These are phyloP conservation scores for Dorcus parallelipipedus DNA, from an alignment of 2,888 invertebrate species.

Conservation along the genomic window DNA sequence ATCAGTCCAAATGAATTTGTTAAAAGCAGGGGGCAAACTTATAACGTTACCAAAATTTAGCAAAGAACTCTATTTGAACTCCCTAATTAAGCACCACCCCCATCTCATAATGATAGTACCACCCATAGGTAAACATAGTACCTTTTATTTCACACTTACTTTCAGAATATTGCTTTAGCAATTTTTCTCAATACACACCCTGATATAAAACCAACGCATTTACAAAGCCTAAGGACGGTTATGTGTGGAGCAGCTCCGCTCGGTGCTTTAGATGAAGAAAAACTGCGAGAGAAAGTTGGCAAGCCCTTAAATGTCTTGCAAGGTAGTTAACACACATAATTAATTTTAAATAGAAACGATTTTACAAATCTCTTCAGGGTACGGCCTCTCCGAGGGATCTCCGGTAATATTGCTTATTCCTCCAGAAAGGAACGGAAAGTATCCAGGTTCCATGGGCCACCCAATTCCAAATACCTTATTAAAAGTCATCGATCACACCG, in stretches of 20 bases:
- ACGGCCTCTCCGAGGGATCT: conserved; percentile 69
- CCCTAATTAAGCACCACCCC: conserved; percentile 61
- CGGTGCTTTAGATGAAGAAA: conserved; percentile 55
- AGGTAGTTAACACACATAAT: conserved; percentile 24
- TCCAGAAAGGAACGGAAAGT: conserved; percentile 10
- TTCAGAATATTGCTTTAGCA: not conserved
- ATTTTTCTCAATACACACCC: conserved; percentile 13
- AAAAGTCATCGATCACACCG: conserved; percentile 58
- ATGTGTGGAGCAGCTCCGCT: conserved; percentile 70
- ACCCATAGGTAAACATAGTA: conserved; percentile 56
- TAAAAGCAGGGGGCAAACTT: conserved; percentile 61
- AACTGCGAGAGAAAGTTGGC: conserved; percentile 51
- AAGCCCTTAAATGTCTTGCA: conserved; percentile 33
- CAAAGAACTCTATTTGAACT: conserved; percentile 62
- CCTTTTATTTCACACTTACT: not conserved
- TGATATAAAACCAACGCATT: conserved; percentile 8
- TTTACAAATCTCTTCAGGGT: conserved; percentile 34
- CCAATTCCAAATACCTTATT: conserved; percentile 60
- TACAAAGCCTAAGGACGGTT: conserved; percentile 34
- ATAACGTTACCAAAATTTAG: conserved; percentile 74
- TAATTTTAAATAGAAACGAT: not conserved
- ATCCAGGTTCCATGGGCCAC: conserved; percentile 53
- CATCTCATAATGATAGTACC: conserved; percentile 71
- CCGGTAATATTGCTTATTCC: conserved; percentile 35
- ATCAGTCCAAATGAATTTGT: conserved; percentile 55